A percentile compares a stretch with the other conserved stretches of the same genome.
These are phyloP conservation scores for Anoplopoma fimbria DNA, from an alignment of 2,113 vertebrate genomes.

Conservation along the genomic window DNA sequence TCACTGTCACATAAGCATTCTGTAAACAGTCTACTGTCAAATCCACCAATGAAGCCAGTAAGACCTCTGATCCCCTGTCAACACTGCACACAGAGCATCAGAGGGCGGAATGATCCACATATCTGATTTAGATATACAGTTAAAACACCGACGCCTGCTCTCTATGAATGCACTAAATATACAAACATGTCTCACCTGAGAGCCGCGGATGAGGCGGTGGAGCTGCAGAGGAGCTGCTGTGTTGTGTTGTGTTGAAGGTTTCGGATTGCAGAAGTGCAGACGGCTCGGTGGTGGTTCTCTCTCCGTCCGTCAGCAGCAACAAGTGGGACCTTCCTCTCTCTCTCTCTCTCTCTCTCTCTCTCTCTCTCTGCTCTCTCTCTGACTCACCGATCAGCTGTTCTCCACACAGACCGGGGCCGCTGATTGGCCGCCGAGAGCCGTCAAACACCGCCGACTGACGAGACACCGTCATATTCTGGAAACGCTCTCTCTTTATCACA, in stretches of 20 bases:
- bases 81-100: not conserved
- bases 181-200: conserved; percentile 4
- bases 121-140: not conserved
- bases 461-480: conserved; percentile 54
- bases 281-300: not conserved
- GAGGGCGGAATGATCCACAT: not conserved
- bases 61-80: not conserved
- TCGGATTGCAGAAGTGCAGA: rapidly evolving
- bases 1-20: not conserved
- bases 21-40: not conserved
- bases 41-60: not conserved
- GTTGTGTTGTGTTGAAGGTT: not conserved
- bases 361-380: conserved; percentile 15
- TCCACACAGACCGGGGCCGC: not conserved
- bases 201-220: not conserved
- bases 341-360: conserved; percentile 25
- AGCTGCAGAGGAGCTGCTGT: not conserved
- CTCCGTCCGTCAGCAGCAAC: conserved; percentile 62
- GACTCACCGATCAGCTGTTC: conserved; percentile 77
- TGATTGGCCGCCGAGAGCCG: conserved; percentile 47
- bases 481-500: conserved; percentile 4
- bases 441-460: conserved; percentile 49
- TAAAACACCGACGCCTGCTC: not conserved
- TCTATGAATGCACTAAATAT: not conserved
- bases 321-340: conserved; percentile 61